Evolutionary conservation across 1,140 invertebrate species (phyloP), one percentile per base, ranked within the genome.

Genomic region (Trachymyrmex septentrionalis): DNA sequence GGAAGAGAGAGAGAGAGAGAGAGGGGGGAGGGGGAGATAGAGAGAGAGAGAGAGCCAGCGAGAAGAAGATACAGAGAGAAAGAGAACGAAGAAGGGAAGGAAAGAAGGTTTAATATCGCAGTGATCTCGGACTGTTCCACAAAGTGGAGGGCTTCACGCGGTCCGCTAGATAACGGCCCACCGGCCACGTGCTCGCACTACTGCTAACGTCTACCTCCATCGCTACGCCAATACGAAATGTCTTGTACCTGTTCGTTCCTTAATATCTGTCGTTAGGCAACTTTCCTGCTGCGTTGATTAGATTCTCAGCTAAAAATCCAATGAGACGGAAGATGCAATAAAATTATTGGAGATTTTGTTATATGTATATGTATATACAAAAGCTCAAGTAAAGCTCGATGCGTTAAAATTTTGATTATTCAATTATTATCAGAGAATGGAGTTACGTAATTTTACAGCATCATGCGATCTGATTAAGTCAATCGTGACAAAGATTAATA

Each of bases 91-190:
- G 53, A 12, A 53, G 30, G 64, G 21, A 66, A 61, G 55, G 12
- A 12, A 34, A 64, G 63, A 69, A 66, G 86, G 61, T 89, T 92
- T 88, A 91, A 89, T 86, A 76, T 85, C 81, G 85, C 87, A 67
- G 87, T 78, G 87, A 92, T 89, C 88, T 86, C 76, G 53, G 81
- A 85, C 87, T 87, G 87, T 90, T 87, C 78, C 85, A 88, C 89
- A 87, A 90, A 91, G 86, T 87, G 77, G 87, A 88, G 89, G 86
- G 88, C 80, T 86, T 87, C 81, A 77, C 87, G 76, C 90, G 92
- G 73, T 87, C 92, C 90, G 93, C 92, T 93, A 93, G 91, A 92
- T 93, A 94, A 93, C 92, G 93, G 92, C 91, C 88, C 92, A 85
- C 86, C 87, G 88, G 84, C 88, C 92, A 92, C 92, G 92, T 93